phyloP scores from a whole-genome alignment of 2,888 invertebrate species.

The Apotomis betuletana region DNA sequence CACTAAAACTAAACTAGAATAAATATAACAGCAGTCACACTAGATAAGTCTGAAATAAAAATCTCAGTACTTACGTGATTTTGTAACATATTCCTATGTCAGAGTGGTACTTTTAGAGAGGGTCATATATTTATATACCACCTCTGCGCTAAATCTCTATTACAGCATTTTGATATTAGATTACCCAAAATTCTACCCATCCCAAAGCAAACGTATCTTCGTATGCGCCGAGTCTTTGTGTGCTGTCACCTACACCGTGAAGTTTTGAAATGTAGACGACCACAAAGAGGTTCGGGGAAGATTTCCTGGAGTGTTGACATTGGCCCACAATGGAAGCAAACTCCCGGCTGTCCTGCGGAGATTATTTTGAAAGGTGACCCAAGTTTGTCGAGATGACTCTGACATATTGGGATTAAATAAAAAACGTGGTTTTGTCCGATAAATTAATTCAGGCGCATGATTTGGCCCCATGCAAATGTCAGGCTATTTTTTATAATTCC shows the following conservation, averaged over 20 bases:
- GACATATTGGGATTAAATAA: slow-evolving; percentile 55
- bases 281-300: slow-evolving; percentile 75
- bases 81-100: no score
- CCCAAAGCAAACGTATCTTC: slow-evolving; percentile 26
- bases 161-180: background rate
- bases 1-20: no score
- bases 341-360: slow-evolving; percentile 63
- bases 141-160: no score
- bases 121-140: no score
- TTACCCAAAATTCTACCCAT: slow-evolving; percentile 18
- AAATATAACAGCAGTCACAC: no score
- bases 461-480: slow-evolving; percentile 33
- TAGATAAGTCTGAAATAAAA: no score
- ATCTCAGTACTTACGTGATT: no score
- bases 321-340: slow-evolving; percentile 75
- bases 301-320: slow-evolving; percentile 72
- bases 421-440: slow-evolving; percentile 50
- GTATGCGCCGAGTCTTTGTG: slow-evolving; percentile 31
- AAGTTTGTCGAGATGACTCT: slow-evolving; percentile 74
- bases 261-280: slow-evolving; percentile 71
- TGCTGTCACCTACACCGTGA: slow-evolving; percentile 60
- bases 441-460: slow-evolving; percentile 47
- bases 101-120: no score
- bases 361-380: slow-evolving; percentile 72
- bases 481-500: background rate